Evolutionary conservation across 2,113 vertebrate genomes (phyloP), one percentile per base, ranked within the genome.

Genomic region (Typhlomys cinereus): DNA sequence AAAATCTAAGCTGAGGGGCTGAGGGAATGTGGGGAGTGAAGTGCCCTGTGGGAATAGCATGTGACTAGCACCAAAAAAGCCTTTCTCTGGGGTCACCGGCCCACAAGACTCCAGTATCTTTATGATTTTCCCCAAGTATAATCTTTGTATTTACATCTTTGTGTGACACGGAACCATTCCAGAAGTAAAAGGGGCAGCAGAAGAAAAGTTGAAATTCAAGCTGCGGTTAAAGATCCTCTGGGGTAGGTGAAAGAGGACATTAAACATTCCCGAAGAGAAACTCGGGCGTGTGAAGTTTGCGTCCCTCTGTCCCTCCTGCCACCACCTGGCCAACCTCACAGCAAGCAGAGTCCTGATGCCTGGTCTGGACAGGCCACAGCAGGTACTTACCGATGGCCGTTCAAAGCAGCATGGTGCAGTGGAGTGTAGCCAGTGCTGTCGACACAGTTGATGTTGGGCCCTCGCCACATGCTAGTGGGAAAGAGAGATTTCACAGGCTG

Each of bases 391-490:
- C 98, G 99, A 96, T 99, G 99, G 95, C 99, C 99, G 20, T 99
- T 99, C 39, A 99, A 76, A 92, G 99, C 99, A 25, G 99, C 99
- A 31, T 99, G 99, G 97, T 99, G 99, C 85, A 99, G 98, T 4
- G 99, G 99, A 3, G 99, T 99, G 94, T 99, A 99, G 96, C 99
- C 99, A 90, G 99, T 99, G 95, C 98, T 99, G 98, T 99, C 99
- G 92, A 99, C 99, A 85, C 99, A 99, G 97, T 99, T 99, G 98
- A 99, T 99, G 90, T 99, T 99, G 20, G 99, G 99, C 83, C 99
- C 99, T 96, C 99, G 99, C 99, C 99, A 99, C 97, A 99, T 99
- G 96, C 99, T 99, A 98, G 96, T 90, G 97, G 86, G 97, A 48
- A 84, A 74, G 12, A 44, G 8, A 95, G 44, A 83, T 61, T 81